Base-by-base conservation (phyloP, 2,888 invertebrate genomes). In the Miltochrista miniata region DNA sequence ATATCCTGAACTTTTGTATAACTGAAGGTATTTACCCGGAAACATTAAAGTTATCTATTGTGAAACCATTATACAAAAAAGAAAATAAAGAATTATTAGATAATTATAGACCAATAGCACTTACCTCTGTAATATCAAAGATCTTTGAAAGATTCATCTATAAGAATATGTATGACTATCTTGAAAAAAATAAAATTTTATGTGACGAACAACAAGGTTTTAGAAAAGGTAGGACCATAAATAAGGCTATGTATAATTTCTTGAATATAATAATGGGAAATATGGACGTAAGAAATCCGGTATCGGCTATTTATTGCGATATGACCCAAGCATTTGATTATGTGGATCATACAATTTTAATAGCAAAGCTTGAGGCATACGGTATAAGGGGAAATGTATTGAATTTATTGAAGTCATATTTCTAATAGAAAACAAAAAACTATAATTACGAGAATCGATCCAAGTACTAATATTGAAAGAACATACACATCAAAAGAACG, bases 261-360 rank as follows among this genome's bases (percentile, higher is more conserved):
- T 13, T 48, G 0, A 24, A 36, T 14, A 7, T 10, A 15, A 34
- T 41, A 30, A 41, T 34, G 10, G 24, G 5, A 13, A 14, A 24
- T 48, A n/a, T 48, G n/a, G 47, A 48, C 24, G 36, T 33, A 24
- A 33, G 13, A 13, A 30, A 10, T 9, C 15, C 30, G 1, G 37
- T 42, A 9, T 41, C 36, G 7, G 14, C 48, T 1, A 15, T 48
- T 7, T 37, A 29, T 10, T 36, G 40, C 8, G 39, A 47, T 35
- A 41, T 47, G 36, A 47, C 47, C 0, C 40, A 47, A 11, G 48
- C 48, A 12, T 48, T 48, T 15, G 48, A 36, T 18, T 42, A 41
- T 33, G 48, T 48, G 7, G 12, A 12, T 31, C 39, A 46, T 12
- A 7, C 9, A 11, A 34, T 34, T 1, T 34, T 34, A 11, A 8